A percentile compares a stretch with the other conserved stretches of the same genome.
Evolutionary conservation across 1,140 invertebrate species (phyloP).

Genomic region (Mycetomoellerius zeteki): DNA sequence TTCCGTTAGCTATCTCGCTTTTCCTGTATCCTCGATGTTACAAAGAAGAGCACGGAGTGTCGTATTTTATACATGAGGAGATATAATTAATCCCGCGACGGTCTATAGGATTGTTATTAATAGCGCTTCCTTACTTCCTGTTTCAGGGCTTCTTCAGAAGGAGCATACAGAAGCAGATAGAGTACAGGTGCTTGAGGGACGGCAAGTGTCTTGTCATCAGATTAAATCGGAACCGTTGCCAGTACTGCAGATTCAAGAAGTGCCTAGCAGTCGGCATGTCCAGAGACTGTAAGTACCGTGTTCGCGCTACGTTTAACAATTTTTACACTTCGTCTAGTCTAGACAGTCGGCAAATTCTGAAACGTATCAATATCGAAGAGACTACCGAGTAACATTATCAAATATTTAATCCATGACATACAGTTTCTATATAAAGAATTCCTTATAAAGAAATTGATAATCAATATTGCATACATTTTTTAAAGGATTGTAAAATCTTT

Average conservation of each 20-base stretch:
- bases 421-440: background rate
- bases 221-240: conserved; percentile 98
- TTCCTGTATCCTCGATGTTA: conserved; percentile 19
- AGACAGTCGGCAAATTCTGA: background rate
- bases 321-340: background rate
- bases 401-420: background rate
- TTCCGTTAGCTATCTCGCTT: conserved; percentile 39
- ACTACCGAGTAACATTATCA: background rate
- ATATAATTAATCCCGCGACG: conserved; percentile 53
- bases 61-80: conserved; percentile 46
- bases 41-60: conserved; percentile 40
- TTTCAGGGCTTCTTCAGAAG: conserved; percentile 94
- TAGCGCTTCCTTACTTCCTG: conserved; percentile 64
- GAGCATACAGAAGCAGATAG: conserved; percentile 99
- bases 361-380: background rate
- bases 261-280: conserved; percentile 99
- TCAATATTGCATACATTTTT: background rate
- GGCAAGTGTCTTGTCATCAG: conserved; percentile 98
- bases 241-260: conserved; percentile 99
- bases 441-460: background rate
- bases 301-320: conserved; percentile 9
- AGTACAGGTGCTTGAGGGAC: conserved; percentile 98
- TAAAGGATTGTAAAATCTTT: background rate
- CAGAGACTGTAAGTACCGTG: conserved; percentile 95
- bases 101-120: conserved; percentile 57